Base-by-base conservation (phyloP, 2,797 vertebrate genomes). In the Takifugu rubripes region DNA sequence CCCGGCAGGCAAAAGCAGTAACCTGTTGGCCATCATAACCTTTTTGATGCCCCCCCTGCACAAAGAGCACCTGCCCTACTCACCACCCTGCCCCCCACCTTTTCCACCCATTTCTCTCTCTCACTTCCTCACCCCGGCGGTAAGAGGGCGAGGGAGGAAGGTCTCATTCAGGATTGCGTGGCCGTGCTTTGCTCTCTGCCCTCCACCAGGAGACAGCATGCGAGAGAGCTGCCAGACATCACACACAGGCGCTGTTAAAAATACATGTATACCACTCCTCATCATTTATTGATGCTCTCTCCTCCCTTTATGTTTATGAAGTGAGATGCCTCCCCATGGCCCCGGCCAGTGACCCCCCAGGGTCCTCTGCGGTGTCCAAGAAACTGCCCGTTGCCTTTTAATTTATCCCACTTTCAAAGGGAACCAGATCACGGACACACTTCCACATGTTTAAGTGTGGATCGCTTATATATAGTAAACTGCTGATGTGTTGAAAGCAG, bases 261-360 rank as follows among this genome's bases (percentile, higher is more conserved):
- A 92, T 92, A 91, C 89, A 92, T 92, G 90, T 87, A 89, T 84
- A 89, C 87, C 89, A 84, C 80, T 78, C 84, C 89, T 93, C 90
- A 91, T 92, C 79, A 88, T 86, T 92, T 92, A 93, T 93, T 91
- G 85, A 93, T 89, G 61, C 70, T 64, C 73, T 88, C 83, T 82
- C 86, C 81, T 89, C 79, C 85, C 89, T 90, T 91, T 91, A 91
- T 91, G 90, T 91, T 91, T 86, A 92, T 90, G 83, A 89, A 88
- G 84, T 81, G 84, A 83, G 75, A 75, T 74, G 79, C 79, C 84
- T 85, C 80, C 80, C 76, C 21, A 61, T 74, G 87, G 84, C 83
- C 84, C 82, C 55, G 60, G 76, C 75, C 77, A 72, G 71, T 88
- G 87, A 91, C 89, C 89, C 85, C 36, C 56, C 62, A 47, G 79